Evolutionary conservation across 2,797 vertebrate genomes (phyloP).

Genomic region (Phataginus tetradactyla): DNA sequence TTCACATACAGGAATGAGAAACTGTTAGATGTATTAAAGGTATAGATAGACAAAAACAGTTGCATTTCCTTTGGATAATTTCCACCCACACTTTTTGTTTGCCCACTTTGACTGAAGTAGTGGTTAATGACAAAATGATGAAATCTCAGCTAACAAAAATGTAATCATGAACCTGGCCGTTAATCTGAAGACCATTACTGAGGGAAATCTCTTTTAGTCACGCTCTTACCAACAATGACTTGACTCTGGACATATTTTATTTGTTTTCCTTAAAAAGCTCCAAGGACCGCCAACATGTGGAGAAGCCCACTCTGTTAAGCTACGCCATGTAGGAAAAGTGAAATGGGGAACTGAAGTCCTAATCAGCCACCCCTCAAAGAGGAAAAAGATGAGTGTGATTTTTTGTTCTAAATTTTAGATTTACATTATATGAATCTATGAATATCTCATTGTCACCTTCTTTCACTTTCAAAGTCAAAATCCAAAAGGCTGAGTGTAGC

Average conservation of each 20-base stretch:
- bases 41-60: neutral
- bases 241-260: neutral
- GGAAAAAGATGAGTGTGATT: neutral
- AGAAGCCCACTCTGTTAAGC: neutral
- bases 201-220: neutral
- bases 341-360: neutral
- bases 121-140: neutral
- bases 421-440: neutral
- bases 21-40: conserved; percentile 13
- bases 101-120: neutral
- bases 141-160: neutral
- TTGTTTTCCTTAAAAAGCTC: neutral
- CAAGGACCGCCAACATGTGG: neutral
- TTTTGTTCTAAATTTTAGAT: neutral
- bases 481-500: neutral
- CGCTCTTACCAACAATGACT: neutral
- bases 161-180: neutral
- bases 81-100: neutral
- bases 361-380: neutral
- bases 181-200: neutral
- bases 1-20: neutral
- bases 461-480: neutral
- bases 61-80: neutral
- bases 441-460: neutral
- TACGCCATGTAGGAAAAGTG: neutral